These are phyloP conservation scores for Malacoctenus gilli DNA, from an alignment of 2,797 vertebrate species.

Conservation along the genomic window DNA sequence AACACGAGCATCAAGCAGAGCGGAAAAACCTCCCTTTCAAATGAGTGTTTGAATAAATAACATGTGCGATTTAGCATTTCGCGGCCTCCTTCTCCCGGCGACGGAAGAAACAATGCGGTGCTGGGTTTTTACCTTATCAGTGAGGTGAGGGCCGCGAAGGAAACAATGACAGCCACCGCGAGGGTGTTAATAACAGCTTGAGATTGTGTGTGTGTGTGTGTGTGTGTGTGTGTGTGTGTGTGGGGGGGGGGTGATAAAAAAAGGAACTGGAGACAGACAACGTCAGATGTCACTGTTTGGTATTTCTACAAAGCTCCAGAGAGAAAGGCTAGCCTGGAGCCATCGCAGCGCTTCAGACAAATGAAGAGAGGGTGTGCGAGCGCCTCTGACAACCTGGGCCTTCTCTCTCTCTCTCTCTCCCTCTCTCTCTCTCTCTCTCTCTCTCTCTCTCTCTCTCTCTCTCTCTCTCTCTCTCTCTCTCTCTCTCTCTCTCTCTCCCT, in stretches of 20 bases:
- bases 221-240: too few relatives aligned
- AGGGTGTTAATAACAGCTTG: slow-evolving; percentile 64
- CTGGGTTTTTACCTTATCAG: slow-evolving; percentile 42
- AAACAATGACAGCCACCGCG: slow-evolving; percentile 55
- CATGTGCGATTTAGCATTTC: slow-evolving; percentile 50
- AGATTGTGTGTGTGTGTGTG: slow-evolving; percentile 20
- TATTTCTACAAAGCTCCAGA: slow-evolving; percentile 83
- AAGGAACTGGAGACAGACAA: slow-evolving; percentile 70
- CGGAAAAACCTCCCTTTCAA: slow-evolving; percentile 31
- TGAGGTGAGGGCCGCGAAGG: slow-evolving; percentile 47
- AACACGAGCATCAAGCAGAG: slow-evolving; percentile 38
- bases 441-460: too few relatives aligned
- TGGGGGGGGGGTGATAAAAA: slow-evolving; percentile 51
- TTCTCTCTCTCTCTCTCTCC: too few relatives aligned
- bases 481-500: too few relatives aligned
- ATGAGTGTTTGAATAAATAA: slow-evolving; percentile 21
- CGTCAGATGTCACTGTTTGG: slow-evolving; percentile 80
- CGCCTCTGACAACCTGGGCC: slow-evolving; percentile 71
- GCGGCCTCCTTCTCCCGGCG: slow-evolving; percentile 1
- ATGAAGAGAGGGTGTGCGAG: slow-evolving; percentile 67
- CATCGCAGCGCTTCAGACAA: slow-evolving; percentile 72
- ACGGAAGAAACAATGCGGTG: slow-evolving; percentile 27
- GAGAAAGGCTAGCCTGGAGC: slow-evolving; percentile 79
- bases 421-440: too few relatives aligned
- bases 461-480: too few relatives aligned